Conservation (phyloP, 2,113 vertebrate species). For the Leucopsar rothschildi region DNA sequence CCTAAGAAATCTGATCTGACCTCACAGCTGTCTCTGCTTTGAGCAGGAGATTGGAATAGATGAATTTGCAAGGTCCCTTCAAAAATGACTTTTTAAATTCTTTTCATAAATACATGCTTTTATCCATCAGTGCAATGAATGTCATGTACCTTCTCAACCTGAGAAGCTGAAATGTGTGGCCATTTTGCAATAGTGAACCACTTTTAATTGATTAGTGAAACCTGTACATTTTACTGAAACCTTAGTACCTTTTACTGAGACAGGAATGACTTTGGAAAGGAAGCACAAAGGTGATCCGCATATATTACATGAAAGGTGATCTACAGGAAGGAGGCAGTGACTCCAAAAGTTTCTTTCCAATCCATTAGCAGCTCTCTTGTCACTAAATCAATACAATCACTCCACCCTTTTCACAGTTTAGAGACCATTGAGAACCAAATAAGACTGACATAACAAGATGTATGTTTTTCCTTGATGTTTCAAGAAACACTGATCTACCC, state of each 20-base stretch:
- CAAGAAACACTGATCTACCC: background rate
- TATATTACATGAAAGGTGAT: background rate
- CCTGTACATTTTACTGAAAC: background rate
- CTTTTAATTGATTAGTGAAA: background rate
- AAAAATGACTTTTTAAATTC: background rate
- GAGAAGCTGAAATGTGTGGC: background rate
- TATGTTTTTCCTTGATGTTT: background rate
- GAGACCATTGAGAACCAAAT: background rate
- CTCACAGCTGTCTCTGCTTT: background rate
- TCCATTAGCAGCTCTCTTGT: background rate
- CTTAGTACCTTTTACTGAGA: background rate
- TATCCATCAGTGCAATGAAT: background rate
- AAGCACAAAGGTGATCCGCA: background rate
- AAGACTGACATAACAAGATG: background rate
- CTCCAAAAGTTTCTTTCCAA: background rate
- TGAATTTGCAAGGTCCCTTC: background rate
- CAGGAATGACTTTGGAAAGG: background rate
- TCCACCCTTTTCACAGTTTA: background rate
- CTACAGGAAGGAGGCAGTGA: background rate
- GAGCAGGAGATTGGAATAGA: background rate
- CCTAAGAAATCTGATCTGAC: background rate
- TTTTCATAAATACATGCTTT: background rate
- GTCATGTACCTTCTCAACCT: background rate
- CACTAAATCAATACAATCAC: background rate
- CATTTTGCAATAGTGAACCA: background rate